Conservation (phyloP, 1,140 invertebrate species). For the Zaprionus davidi region DNA sequence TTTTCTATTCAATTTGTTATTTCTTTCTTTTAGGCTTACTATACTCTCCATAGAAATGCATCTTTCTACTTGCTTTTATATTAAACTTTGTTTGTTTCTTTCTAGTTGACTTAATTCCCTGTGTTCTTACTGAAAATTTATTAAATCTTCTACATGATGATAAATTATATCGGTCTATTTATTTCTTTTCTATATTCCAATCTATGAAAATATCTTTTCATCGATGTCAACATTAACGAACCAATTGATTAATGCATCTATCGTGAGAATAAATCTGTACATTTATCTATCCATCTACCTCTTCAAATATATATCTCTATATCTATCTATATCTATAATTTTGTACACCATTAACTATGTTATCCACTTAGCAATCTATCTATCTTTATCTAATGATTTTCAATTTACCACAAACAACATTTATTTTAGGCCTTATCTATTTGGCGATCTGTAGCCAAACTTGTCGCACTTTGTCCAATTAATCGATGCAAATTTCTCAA, state of each 20-base stretch:
- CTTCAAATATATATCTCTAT: neutral
- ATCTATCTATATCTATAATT: neutral
- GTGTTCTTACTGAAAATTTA: too few species aligned
- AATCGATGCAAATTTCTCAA: conserved; percentile 28
- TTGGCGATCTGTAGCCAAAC: conserved; percentile 4
- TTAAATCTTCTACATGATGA: too few species aligned
- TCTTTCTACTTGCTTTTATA: too few species aligned
- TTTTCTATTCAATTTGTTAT: too few species aligned
- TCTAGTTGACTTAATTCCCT: too few species aligned
- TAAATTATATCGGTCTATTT: too few species aligned
- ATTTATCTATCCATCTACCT: neutral
- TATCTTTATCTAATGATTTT: neutral
- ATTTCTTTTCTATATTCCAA: too few species aligned
- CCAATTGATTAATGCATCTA: too few species aligned
- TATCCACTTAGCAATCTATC: neutral
- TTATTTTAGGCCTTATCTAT: conserved; percentile 11
- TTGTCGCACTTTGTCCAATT: conserved; percentile 25
- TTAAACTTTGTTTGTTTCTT: too few species aligned
- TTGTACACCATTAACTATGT: neutral
- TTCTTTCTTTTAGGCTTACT: too few species aligned
- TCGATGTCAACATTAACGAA: neutral
- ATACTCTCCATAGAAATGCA: too few species aligned
- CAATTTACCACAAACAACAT: neutral
- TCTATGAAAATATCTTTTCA: neutral
- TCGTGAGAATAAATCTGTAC: neutral